Base-by-base conservation (phyloP, 2,797 vertebrate genomes). In the Chromobotia macracanthus region DNA sequence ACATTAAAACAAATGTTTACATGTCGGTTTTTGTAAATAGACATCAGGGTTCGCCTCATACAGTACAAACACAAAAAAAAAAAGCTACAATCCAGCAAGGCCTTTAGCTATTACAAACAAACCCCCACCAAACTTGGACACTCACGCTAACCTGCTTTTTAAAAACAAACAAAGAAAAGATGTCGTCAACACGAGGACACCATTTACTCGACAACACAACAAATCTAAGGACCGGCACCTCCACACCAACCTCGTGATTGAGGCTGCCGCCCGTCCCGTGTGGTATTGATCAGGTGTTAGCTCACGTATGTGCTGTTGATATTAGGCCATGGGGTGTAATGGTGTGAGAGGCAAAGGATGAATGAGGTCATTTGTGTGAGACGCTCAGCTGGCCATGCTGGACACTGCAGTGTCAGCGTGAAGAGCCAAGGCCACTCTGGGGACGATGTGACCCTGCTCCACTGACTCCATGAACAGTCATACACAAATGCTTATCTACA, bases 291-390 rank as follows among this genome's bases (percentile, higher is more conserved):
- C 72, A 80, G 78, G 78, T 80, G 78, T 75, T 74, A 80, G 74
- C 55, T 55, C 61, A 67, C 73, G 72, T 82, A 56, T 79, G 77
- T 80, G 63, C 46, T 16, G 51, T 50, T 79, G 80, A 76, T 80
- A 77, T 74, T 71, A 79, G 77, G 78, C 83, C 84, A 85, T 67
- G 58, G 86, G 89, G 90, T 92, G 90, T 93, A 94, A 93, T 94
- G 93, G 90, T 91, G 91, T 91, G 92, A 93, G 91, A 93, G 91
- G 77, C 88, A 88, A 88, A 90, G 91, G 90, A 93, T 93, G 92
- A 92, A 94, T 93, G 93, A 91, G 92, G 88, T 91, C 89, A 91
- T 93, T 93, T 94, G 91, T 91, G 91, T 90, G 90, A 93, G 92
- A 92, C 48, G 48, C 82, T 58, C 68, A 82, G 79, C 81, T 91